Conservation (phyloP, 2,113 vertebrate genomes). For the Rhombomys opimus region DNA sequence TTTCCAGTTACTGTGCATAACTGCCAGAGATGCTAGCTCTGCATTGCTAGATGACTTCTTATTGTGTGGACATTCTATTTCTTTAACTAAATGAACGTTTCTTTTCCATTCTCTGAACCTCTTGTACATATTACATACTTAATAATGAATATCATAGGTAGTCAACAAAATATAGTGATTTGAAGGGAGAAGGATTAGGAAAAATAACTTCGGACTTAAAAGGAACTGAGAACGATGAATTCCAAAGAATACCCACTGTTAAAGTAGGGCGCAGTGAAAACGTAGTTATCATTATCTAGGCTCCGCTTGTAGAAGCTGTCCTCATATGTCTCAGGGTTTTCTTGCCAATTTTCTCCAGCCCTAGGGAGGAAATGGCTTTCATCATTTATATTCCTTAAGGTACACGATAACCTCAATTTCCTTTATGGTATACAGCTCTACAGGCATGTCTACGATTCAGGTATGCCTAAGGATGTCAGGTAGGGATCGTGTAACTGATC, state of each 20-base stretch:
- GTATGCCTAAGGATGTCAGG: not conserved
- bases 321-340: conserved; percentile 97
- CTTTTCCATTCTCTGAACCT: not conserved
- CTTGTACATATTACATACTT: not conserved
- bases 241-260: conserved; percentile 91
- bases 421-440: not conserved
- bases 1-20: not conserved
- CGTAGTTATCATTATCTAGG: conserved; percentile 97
- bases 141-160: not conserved
- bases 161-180: conserved; percentile 32
- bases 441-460: not conserved
- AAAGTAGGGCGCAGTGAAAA: conserved; percentile 96
- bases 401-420: conserved; percentile 19
- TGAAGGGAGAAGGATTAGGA: not conserved
- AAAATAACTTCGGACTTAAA: not conserved
- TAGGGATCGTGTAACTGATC: conserved; percentile 3
- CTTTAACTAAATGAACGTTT: not conserved
- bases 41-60: not conserved
- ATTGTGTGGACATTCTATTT: not conserved
- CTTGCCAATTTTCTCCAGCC: conserved; percentile 95
- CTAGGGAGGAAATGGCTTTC: conserved; percentile 80
- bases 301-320: conserved; percentile 98
- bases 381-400: conserved; percentile 64
- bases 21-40: not conserved
- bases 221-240: not conserved